Evolutionary conservation across 1,140 invertebrate genomes (phyloP), one percentile per base, ranked within the genome.

Genomic region (Aphaenogaster floridana): DNA sequence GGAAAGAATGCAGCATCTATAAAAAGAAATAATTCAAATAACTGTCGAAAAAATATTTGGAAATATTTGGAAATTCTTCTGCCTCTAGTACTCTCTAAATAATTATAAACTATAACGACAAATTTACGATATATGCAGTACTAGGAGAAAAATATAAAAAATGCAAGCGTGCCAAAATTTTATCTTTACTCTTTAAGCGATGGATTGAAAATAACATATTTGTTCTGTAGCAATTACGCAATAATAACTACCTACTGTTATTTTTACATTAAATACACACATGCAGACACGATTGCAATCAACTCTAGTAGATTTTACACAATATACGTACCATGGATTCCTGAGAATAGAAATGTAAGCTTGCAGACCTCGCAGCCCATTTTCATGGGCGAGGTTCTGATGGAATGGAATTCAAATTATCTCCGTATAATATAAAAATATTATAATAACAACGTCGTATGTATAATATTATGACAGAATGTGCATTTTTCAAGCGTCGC

Each of bases 251-350:
- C 4, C 39, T 74, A 74, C 80, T 84, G 6, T 84, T 61, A 50
- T 74, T 36, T 74, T 83, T 21, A 74, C 42, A 48, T 48, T 84
- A 84, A 71, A 77, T 79, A 89, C 52, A 61, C 36, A 79, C 68
- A 77, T 88, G 50, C 57, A 84, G 45, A 83, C 54, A 74, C 3
- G 34, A 69, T 64, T 66, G 28, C 66, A 77, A 84, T 85, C 81
- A 48, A 78, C 61, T 59, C 45, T 42, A 48, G n/a, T 64, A 15
- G 8, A 78, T 66, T 54, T 57, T 42, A 79, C 34, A 45, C 50
- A 61, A 42, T 34, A 66, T 76, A 87, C 61, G 28, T 64, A 78
- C 80, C 54, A 54, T 48, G 34, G 11, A 45, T 74, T 84, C 17
- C 69, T 50, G 42, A 48, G 69, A 84, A 50, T 48, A n/a, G 17